A percentile compares a stretch with the other conserved stretches of the same genome.
Conservation (phyloP, 1,140 invertebrate species). For the Pachyrhynchus sulphureomaculatus region DNA sequence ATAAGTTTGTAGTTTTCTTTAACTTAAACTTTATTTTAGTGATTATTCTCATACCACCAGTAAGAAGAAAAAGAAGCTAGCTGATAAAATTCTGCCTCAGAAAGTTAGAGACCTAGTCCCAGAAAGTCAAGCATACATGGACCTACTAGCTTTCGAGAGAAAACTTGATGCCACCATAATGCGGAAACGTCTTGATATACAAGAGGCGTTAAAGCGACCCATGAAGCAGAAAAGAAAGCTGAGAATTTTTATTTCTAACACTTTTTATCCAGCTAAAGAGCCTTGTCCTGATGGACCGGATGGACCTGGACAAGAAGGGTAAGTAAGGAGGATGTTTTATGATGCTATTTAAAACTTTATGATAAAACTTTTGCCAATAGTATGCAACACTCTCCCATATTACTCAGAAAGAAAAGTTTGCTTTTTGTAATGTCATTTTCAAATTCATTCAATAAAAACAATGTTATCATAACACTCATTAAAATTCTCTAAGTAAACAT, state of each 20-base stretch:
- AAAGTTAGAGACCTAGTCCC: conserved; percentile 97
- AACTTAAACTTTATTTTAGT: conserved; percentile 49
- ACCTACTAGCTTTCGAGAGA: conserved; percentile 94
- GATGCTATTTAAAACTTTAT: no score
- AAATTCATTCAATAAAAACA: no score
- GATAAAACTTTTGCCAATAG: no score
- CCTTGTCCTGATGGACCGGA: conserved; percentile 67
- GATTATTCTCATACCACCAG: conserved; percentile 64
- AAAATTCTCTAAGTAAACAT: no score
- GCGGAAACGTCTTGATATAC: conserved; percentile 97
- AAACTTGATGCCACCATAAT: conserved; percentile 98
- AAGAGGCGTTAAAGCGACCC: conserved; percentile 95
- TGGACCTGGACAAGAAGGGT: conserved; percentile 52
- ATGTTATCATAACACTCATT: no score
- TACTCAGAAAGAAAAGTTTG: no score
- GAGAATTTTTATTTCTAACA: conserved; percentile 99
- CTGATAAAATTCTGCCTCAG: conserved; percentile 95
- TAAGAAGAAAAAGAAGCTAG: conserved; percentile 95
- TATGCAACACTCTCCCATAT: no score
- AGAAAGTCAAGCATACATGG: conserved; percentile 99
- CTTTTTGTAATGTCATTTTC: no score
- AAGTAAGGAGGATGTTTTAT: no score
- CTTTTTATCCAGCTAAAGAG: conserved; percentile 94
- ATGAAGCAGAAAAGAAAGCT: conserved; percentile 97
- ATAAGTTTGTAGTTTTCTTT: no score